Percentiles rank a stretch among this genome's conserved stretches.
Conservation (phyloP, 2,113 vertebrate species). For the Lamprotornis superbus region DNA sequence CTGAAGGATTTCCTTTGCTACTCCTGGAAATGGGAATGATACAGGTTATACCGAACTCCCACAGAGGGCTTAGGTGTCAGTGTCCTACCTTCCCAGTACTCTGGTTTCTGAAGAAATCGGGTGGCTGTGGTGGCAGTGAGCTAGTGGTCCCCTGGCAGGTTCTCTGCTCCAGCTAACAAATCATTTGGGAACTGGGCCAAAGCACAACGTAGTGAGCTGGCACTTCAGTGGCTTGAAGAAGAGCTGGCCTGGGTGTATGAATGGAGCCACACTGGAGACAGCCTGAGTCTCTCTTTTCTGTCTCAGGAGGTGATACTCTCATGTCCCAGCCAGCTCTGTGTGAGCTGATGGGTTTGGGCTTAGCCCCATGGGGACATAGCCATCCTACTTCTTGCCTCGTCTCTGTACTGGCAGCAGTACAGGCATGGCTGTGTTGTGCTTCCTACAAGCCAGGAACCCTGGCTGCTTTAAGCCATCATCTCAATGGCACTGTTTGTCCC, state of each 20-base stretch:
- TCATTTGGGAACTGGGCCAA: background rate
- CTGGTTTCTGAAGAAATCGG: background rate
- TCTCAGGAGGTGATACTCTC: accelerated
- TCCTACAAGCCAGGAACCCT: background rate
- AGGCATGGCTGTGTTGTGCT: background rate
- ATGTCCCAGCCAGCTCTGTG: background rate
- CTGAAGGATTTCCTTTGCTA: background rate
- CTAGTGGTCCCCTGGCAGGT: background rate
- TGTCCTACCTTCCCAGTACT: background rate
- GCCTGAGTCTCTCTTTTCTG: background rate
- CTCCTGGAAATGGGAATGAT: background rate
- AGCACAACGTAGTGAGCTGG: background rate
- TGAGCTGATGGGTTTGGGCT: background rate
- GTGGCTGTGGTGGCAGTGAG: background rate
- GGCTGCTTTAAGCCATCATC: background rate
- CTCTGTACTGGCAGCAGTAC: background rate
- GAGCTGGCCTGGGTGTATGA: background rate
- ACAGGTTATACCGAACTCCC: background rate
- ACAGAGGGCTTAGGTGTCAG: background rate
- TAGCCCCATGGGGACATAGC: background rate
- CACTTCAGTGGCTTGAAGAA: background rate
- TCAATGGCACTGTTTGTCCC: background rate
- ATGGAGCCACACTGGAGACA: background rate
- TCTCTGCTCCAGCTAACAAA: background rate
- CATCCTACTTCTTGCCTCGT: background rate